Base-by-base conservation (phyloP, 2,888 invertebrate species). In the Acleris emargana region DNA sequence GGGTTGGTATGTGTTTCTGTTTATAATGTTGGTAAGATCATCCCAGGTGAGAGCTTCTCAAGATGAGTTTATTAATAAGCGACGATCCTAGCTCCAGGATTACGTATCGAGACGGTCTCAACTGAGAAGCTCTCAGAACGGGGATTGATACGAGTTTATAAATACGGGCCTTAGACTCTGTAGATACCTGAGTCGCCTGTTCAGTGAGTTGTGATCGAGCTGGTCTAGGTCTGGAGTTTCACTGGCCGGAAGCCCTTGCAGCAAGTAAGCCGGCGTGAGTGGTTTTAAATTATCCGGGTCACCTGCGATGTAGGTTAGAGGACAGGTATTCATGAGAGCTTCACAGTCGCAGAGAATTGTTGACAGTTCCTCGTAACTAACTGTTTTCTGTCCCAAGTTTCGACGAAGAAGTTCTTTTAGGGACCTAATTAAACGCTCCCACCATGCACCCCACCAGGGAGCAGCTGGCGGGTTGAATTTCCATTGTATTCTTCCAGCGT, bases 391-490 rank as follows among this genome's bases (percentile, higher is more conserved):
- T 17, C 18, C n/a, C 9, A 47, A 18, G 18, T 47, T 47, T 2
- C 47, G 47, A 1, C 47, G 47, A 47, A 47, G 47, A 18, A 47
- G 47, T 9, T 50, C 50, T 7, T 50, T 50, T 22, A 50, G 22
- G 0, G 17, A 13, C 3, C 50, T 9, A 3, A 50, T 11, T 13
- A 50, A 50, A 20, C 50, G 50, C 50, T 50, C 50, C 50, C 50
- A 50, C 50, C 22, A 22, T 60, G 25, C 22, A 38, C 47, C 60
- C 60, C 50, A 60, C 51, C 38, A 38, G 13, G 50, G 50, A 11
- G 50, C 50, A 3, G 50, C 50, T 22, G 50, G 22, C 3, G 22
- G 22, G 1, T 20, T 22, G 47, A 50, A 22, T 22, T 50, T 50
- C 50, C 50, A 50, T 22, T 50, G 7, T 7, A 50, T 50, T 9